Evolutionary conservation across 2,113 vertebrate species (phyloP).

Genomic region (Erythrocebus patas): DNA sequence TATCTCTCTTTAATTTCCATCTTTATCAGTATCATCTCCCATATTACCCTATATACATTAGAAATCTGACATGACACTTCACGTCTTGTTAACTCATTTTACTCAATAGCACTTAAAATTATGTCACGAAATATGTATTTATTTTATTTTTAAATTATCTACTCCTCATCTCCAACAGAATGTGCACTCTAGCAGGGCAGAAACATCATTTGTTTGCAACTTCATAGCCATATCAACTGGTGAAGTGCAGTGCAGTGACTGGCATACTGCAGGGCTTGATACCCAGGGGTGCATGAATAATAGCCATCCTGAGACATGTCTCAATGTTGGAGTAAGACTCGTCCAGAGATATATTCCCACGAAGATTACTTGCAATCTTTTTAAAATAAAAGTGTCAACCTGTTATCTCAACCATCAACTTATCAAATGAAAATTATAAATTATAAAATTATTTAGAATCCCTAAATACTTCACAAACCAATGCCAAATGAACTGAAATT

Average conservation of each 20-base stretch:
- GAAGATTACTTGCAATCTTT: not conserved
- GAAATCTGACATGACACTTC: not conserved
- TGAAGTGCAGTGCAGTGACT: not conserved
- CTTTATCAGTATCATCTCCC: not conserved
- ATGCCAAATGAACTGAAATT: not conserved
- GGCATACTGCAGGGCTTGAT: fast-evolving
- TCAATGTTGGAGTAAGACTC: not conserved
- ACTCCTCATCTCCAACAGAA: not conserved
- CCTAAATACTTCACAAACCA: not conserved
- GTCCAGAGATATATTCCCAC: not conserved
- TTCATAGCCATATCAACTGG: not conserved
- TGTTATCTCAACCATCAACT: not conserved
- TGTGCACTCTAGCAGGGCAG: not conserved
- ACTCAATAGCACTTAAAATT: not conserved
- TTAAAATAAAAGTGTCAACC: not conserved
- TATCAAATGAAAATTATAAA: not conserved
- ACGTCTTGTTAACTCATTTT: not conserved
- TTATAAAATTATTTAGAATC: not conserved
- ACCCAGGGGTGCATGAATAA: not conserved
- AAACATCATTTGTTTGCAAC: not conserved
- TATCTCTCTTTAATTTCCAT: not conserved
- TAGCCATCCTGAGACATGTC: not conserved
- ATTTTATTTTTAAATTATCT: not conserved
- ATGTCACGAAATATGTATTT: not conserved
- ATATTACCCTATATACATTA: not conserved